Evolutionary conservation across 2,797 vertebrate species (phyloP).

Genomic region (Epinephelus awoara): DNA sequence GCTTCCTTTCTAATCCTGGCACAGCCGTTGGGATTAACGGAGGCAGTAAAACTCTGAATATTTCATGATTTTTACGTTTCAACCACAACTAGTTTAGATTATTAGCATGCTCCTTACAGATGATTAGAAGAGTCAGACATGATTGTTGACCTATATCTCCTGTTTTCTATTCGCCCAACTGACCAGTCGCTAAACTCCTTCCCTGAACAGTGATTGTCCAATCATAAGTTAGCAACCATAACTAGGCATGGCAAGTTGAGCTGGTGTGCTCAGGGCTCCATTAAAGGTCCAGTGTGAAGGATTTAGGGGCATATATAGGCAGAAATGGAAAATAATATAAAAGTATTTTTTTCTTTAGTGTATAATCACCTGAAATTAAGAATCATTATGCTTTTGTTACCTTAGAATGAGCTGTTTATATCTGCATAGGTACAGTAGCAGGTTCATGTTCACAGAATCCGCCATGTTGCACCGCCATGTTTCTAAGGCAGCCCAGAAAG

Average conservation of each 20-base stretch:
- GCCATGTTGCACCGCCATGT: too few relatives aligned
- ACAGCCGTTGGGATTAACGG: conserved; percentile 66
- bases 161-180: background rate
- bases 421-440: too few relatives aligned
- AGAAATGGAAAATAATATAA: too few relatives aligned
- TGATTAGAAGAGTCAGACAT: conserved; percentile 23
- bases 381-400: too few relatives aligned
- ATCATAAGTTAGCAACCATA: background rate
- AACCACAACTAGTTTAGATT: conserved; percentile 33
- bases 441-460: too few relatives aligned
- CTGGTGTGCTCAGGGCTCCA: background rate
- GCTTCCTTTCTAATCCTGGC: conserved; percentile 66
- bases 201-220: background rate
- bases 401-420: too few relatives aligned
- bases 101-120: conserved; percentile 27
- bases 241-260: background rate
- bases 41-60: conserved; percentile 65
- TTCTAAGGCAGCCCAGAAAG: too few relatives aligned
- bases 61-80: conserved; percentile 70
- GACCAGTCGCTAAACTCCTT: background rate
- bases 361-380: too few relatives aligned
- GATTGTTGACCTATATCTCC: conserved; percentile 12
- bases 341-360: too few relatives aligned
- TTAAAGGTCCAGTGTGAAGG: background rate
- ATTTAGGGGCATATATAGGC: too few relatives aligned